phyloP scores from a whole-genome alignment of 2,797 vertebrate species.

The Passerculus sandwichensis region DNA sequence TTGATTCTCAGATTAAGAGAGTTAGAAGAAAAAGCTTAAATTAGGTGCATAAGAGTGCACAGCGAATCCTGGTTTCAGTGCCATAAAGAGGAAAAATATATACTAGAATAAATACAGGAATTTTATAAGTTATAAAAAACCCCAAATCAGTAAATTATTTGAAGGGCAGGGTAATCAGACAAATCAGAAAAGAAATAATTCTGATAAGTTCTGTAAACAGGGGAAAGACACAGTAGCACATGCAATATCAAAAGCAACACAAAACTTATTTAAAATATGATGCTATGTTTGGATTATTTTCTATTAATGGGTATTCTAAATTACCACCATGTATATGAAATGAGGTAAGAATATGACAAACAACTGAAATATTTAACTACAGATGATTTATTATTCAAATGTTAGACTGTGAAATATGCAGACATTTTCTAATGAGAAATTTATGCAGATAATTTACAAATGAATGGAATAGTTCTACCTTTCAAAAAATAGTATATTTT shows the following conservation, averaged over 20 bases:
- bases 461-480: rapidly evolving
- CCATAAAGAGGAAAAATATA: background rate
- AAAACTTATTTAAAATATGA: background rate
- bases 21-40: background rate
- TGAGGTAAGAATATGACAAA: background rate
- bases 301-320: background rate
- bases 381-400: background rate
- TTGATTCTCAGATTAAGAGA: background rate
- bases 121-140: background rate
- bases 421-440: background rate
- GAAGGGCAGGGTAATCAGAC: background rate
- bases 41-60: rapidly evolving
- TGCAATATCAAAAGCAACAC: background rate
- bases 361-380: background rate
- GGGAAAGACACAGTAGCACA: background rate
- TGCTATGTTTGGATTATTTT: background rate
- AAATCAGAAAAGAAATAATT: background rate
- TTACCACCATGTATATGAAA: background rate
- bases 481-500: background rate
- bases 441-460: background rate
- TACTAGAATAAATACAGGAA: background rate
- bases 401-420: background rate
- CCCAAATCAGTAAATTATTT: background rate
- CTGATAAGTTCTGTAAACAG: background rate
- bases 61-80: background rate